phyloP scores from a whole-genome alignment of 2,888 invertebrate genomes.

The Microdon myrmicae region DNA sequence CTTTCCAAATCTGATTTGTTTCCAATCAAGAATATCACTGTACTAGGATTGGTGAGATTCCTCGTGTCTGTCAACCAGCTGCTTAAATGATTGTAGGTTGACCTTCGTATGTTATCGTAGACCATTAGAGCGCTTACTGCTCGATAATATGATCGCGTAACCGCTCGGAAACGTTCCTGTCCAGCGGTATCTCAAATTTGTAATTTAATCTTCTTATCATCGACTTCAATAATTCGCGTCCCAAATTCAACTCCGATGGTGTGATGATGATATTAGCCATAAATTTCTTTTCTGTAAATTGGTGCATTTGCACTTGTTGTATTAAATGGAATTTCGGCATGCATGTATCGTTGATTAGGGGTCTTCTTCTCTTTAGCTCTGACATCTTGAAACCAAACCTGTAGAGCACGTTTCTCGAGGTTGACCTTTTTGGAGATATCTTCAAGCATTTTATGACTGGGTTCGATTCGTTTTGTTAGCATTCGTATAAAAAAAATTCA shows the following conservation, averaged over 20 bases:
- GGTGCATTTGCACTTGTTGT: too few relatives aligned
- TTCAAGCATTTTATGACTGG: too few relatives aligned
- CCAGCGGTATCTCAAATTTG: conserved; percentile 97
- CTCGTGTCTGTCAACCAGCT: conserved; percentile 99
- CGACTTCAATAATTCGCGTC: conserved; percentile 99
- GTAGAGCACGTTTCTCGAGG: too few relatives aligned
- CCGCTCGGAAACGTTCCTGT: conserved; percentile 95
- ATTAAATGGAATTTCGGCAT: too few relatives aligned
- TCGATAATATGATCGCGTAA: conserved; percentile 95
- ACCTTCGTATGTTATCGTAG: conserved; percentile 94
- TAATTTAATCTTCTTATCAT: conserved; percentile 98
- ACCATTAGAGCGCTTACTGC: conserved; percentile 99
- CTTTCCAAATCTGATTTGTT: conserved; percentile 98
- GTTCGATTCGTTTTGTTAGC: too few relatives aligned
- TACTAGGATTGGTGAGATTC: conserved; percentile 98
- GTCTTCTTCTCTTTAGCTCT: too few relatives aligned
- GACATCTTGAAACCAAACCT: too few relatives aligned
- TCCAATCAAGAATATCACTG: conserved; percentile 99
- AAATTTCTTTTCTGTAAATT: conserved; percentile 99
- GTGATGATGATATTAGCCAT: conserved; percentile 90
- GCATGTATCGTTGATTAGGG: too few relatives aligned
- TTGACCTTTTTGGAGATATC: too few relatives aligned
- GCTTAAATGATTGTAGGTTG: conserved; percentile 98
- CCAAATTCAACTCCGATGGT: conserved; percentile 99
- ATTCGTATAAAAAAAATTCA: too few relatives aligned